phyloP scores from a whole-genome alignment of 2,797 vertebrate species.

The Lutjanus argentimaculatus region DNA sequence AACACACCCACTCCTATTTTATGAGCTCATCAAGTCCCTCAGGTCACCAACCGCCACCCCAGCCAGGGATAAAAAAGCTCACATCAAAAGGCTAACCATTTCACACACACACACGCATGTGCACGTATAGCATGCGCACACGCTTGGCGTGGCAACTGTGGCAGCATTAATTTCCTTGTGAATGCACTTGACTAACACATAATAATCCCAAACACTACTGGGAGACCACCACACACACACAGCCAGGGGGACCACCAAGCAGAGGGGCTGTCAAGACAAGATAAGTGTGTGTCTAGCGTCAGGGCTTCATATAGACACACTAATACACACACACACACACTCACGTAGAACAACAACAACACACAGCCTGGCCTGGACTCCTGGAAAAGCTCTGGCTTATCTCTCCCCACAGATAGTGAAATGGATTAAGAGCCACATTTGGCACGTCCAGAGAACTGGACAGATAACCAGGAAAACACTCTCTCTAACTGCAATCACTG shows the following conservation, averaged over 20 bases:
- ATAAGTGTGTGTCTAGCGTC: slow-evolving; percentile 82
- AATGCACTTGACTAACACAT: slow-evolving; percentile 85
- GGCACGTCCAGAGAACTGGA: slow-evolving; percentile 83
- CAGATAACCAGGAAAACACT: slow-evolving; percentile 85
- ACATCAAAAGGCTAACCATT: slow-evolving; percentile 80
- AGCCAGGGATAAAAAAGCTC: slow-evolving; percentile 73
- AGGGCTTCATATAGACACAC: slow-evolving; percentile 56
- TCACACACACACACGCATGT: slow-evolving; percentile 59
- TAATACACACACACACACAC: slow-evolving; percentile 46
- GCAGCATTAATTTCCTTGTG: slow-evolving; percentile 85
- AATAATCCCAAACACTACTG: slow-evolving; percentile 82
- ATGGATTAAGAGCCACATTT: slow-evolving; percentile 87
- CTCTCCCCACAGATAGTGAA: slow-evolving; percentile 86
- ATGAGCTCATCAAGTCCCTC: slow-evolving; percentile 84
- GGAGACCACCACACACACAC: slow-evolving; percentile 75
- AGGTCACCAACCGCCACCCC: slow-evolving; percentile 83
- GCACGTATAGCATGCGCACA: slow-evolving; percentile 46
- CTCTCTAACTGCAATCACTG: slow-evolving; percentile 81
- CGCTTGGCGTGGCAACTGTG: slow-evolving; percentile 74
- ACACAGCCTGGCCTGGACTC: slow-evolving; percentile 76
- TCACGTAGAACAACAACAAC: slow-evolving; percentile 58
- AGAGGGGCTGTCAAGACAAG: slow-evolving; percentile 84
- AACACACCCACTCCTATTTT: slow-evolving; percentile 70
- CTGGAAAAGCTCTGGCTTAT: slow-evolving; percentile 86
- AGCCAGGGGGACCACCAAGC: slow-evolving; percentile 83